A percentile compares a stretch with the other conserved stretches of the same genome.
Conservation (phyloP, 2,113 vertebrate species). For the Saccopteryx bilineata region DNA sequence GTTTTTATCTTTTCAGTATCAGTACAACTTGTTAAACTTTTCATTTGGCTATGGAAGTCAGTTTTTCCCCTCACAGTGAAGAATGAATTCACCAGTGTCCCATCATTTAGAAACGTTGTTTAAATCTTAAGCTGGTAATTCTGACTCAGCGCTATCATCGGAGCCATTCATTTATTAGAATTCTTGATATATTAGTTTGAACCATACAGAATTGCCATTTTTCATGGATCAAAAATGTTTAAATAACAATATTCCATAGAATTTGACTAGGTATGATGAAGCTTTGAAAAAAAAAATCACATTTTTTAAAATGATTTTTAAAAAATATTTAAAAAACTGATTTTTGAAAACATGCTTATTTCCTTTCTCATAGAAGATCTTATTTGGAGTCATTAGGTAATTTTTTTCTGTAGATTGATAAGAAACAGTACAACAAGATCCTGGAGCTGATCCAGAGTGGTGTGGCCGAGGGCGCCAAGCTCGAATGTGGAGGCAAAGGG, state of each 20-base stretch:
- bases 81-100: neutral
- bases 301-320: no score
- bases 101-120: neutral
- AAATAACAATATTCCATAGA: neutral
- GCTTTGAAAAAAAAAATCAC: neutral
- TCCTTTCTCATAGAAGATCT: neutral
- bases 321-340: neutral
- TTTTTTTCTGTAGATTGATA: constrained; percentile 92
- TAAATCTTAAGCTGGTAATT: neutral
- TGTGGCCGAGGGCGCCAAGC: constrained; percentile 95
- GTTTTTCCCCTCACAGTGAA: neutral
- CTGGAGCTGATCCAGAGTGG: constrained; percentile 96
- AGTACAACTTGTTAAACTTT: neutral
- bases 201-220: neutral
- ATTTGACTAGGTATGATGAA: neutral
- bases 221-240: neutral
- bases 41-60: neutral
- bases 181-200: neutral
- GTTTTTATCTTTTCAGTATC: constrained; percentile 15
- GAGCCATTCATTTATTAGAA: neutral
- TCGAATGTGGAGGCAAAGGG: constrained; percentile 98
- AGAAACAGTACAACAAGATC: constrained; percentile 95
- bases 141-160: neutral
- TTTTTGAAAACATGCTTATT: neutral
- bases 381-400: neutral